Evolutionary conservation across 1,140 invertebrate genomes (phyloP), one percentile per base, ranked within the genome.

Genomic region (Cyrtorhinus lividipennis): DNA sequence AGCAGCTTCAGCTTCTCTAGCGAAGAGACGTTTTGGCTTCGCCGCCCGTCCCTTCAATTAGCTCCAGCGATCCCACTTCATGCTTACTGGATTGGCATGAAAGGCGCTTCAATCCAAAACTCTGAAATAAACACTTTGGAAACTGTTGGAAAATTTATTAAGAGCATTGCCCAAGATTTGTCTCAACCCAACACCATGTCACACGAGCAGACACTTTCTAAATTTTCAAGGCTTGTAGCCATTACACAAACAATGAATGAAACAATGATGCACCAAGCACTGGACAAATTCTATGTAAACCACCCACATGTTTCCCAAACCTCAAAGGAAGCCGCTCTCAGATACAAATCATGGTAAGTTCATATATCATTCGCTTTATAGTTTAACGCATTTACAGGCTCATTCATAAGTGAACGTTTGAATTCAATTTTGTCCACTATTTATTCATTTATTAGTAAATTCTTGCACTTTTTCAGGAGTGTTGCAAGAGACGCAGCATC

Each of bases 401-500:
- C n/a, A n/a, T n/a, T n/a, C n/a, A n/a, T n/a, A n/a, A n/a, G n/a
- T n/a, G n/a, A n/a, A n/a, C n/a, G n/a, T n/a, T n/a, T n/a, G n/a
- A n/a, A n/a, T n/a, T n/a, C n/a, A n/a, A n/a, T n/a, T n/a, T n/a
- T n/a, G n/a, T n/a, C n/a, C n/a, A n/a, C n/a, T n/a, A n/a, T n/a
- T n/a, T n/a, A n/a, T n/a, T n/a, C n/a, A n/a, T n/a, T n/a, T n/a
- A n/a, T n/a, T n/a, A n/a, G n/a, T n/a, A n/a, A n/a, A n/a, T n/a
- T n/a, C n/a, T 53, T 12, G 5, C 5, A 15, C 48, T 10, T 53
- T 63, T 24, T 22, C 24, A 66, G 81, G 81, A 72, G 69, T 65
- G 72, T 78, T 8, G 82, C 77, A 70, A 78, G 80, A 46, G 82
- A 85, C 67, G 79, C 80, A 24, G 74, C 85, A 1, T 72, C 78